Evolutionary conservation across 1,140 invertebrate species (phyloP).

Genomic region (Drosophila takahashii): DNA sequence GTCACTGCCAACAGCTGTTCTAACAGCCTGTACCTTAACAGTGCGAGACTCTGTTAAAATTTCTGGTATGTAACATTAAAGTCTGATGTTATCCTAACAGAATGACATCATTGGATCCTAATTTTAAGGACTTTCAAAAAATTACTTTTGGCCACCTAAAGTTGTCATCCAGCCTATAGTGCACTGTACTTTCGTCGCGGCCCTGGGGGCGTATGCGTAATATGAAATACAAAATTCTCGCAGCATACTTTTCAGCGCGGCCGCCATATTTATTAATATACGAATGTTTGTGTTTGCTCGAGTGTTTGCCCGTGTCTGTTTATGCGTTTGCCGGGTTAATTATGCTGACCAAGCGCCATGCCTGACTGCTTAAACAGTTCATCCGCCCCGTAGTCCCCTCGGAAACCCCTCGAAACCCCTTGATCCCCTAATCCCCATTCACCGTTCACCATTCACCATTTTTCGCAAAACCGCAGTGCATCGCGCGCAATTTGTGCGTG

Average conservation of each 20-base stretch:
- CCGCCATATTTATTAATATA: constrained; percentile 54
- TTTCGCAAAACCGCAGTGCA: constrained; percentile 21
- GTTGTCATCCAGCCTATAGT: too few relatives aligned
- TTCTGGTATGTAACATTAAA: too few relatives aligned
- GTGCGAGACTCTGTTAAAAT: too few relatives aligned
- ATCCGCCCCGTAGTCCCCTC: constrained; percentile 14
- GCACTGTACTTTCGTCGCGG: background rate
- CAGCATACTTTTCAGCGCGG: constrained; percentile 61
- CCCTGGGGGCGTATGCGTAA: constrained; percentile 59
- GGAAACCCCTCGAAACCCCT: too few relatives aligned
- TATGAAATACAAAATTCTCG: constrained; percentile 60
- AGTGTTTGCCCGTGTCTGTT: constrained; percentile 23
- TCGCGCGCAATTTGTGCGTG: constrained; percentile 31
- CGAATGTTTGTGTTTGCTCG: constrained; percentile 1
- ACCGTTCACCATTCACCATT: background rate
- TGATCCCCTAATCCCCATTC: background rate
- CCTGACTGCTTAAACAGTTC: constrained; percentile 55
- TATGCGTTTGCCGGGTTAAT: constrained; percentile 57
- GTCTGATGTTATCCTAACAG: too few relatives aligned
- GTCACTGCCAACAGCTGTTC: too few relatives aligned
- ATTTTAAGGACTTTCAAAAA: too few relatives aligned
- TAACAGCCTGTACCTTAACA: too few relatives aligned
- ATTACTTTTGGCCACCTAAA: too few relatives aligned
- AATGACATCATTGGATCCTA: too few relatives aligned
- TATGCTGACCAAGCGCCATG: constrained; percentile 72